A percentile compares a stretch with the other conserved stretches of the same genome.
phyloP scores from a whole-genome alignment of 2,113 vertebrate genomes.

The Furnarius figulus region DNA sequence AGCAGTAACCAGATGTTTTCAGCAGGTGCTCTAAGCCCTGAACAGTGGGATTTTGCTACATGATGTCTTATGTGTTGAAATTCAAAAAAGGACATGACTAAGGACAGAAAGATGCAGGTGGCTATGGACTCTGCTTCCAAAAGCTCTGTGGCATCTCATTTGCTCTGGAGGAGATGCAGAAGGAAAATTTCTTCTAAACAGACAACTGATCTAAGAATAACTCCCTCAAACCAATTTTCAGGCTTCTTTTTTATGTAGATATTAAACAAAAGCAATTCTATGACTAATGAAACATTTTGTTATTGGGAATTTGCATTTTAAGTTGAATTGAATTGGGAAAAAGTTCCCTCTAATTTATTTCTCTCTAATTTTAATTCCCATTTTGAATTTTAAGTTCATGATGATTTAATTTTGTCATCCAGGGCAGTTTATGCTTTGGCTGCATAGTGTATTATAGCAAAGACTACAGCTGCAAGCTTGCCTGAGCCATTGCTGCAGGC shows the following conservation, averaged over 20 bases:
- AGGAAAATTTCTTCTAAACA: background rate
- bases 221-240: background rate
- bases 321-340: background rate
- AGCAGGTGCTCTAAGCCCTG: background rate
- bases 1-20: background rate
- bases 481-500: background rate
- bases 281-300: background rate
- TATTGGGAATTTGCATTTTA: background rate
- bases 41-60: background rate
- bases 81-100: background rate
- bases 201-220: conserved; percentile 12
- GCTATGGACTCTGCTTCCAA: background rate
- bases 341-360: background rate
- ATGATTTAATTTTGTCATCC: background rate
- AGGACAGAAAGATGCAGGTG: background rate
- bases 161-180: background rate
- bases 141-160: background rate
- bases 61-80: background rate
- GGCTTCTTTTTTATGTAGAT: background rate
- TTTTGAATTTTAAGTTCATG: background rate
- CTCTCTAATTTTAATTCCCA: background rate
- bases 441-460: background rate
- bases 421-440: background rate
- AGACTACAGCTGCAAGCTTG: background rate
- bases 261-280: background rate